Conservation (phyloP, 1,140 invertebrate species). For the Antheraea pernyi region DNA sequence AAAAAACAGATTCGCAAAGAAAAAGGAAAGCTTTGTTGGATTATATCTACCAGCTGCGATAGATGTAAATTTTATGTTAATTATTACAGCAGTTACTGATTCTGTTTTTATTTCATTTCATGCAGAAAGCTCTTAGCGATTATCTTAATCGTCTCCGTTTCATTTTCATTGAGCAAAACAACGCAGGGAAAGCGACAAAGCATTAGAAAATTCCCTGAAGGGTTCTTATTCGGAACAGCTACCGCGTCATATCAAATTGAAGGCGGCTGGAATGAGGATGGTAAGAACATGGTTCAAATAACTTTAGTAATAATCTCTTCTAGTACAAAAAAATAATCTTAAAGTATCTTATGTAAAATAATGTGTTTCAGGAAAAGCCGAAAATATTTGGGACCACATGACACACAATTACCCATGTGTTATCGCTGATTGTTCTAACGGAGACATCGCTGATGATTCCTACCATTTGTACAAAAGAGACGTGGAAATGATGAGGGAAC, state of each 20-base stretch:
- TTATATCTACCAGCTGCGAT: no score
- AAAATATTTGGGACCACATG: slow-evolving; percentile 23
- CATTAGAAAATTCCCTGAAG: slow-evolving; percentile 59
- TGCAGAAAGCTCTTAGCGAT: not conserved
- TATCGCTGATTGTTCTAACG: slow-evolving; percentile 17
- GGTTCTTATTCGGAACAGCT: slow-evolving; percentile 74
- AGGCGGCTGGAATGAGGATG: slow-evolving; percentile 75
- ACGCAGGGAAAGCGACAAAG: slow-evolving; percentile 7
- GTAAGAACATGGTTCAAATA: slow-evolving; percentile 32
- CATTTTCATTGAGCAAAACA: not conserved
- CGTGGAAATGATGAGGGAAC: slow-evolving; percentile 24
- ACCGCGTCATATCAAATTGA: slow-evolving; percentile 80
- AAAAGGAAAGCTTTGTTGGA: no score
- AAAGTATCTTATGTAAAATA: not conserved
- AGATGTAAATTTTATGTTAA: no score
- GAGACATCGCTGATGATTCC: slow-evolving; percentile 21
- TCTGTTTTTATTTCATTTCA: not conserved
- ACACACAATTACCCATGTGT: slow-evolving; percentile 19
- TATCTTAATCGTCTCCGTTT: not conserved
- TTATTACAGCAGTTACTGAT: no score
- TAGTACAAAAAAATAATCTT: not conserved
- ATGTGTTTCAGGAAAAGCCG: slow-evolving; percentile 16
- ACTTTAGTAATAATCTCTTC: not conserved
- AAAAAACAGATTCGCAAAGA: no score
- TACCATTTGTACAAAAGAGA: slow-evolving; percentile 24